These are phyloP conservation scores for Agonopterix subpropinquella DNA, from an alignment of 2,888 invertebrate species.

Conservation along the genomic window DNA sequence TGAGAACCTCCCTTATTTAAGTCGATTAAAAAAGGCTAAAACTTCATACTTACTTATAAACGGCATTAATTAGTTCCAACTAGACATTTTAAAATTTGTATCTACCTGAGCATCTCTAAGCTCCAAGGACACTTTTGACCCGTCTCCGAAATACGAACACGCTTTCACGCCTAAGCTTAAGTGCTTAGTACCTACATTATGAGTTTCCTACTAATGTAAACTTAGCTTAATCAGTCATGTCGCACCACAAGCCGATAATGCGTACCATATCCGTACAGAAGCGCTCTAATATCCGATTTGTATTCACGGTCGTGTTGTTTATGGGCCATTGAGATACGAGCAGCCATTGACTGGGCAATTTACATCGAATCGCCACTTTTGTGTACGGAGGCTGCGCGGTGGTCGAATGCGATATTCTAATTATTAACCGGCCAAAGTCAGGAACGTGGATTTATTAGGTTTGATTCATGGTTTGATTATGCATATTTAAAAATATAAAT, in stretches of 20 bases:
- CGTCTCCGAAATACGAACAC: too few relatives aligned
- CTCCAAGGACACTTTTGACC: too few relatives aligned
- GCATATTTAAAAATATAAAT: background rate
- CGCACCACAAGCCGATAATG: conserved; percentile 46
- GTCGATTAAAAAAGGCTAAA: too few relatives aligned
- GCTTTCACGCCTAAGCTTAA: too few relatives aligned
- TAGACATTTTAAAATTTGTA: too few relatives aligned
- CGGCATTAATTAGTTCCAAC: too few relatives aligned
- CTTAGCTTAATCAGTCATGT: conserved; percentile 24
- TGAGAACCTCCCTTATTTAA: too few relatives aligned
- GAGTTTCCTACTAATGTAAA: conserved; percentile 1
- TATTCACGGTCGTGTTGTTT: conserved; percentile 70
- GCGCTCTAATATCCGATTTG: conserved; percentile 69
- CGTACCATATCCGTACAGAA: conserved; percentile 35
- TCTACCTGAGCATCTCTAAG: too few relatives aligned
- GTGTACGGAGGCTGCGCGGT: conserved; percentile 31
- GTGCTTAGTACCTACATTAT: too few relatives aligned
- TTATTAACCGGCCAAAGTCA: background rate
- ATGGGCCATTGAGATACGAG: conserved; percentile 66
- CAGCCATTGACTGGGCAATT: conserved; percentile 58
- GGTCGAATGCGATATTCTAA: conserved; percentile 11
- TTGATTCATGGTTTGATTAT: background rate
- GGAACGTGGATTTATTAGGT: background rate
- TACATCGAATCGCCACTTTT: conserved; percentile 61
- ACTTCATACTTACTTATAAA: too few relatives aligned